Evolutionary conservation across 2,888 invertebrate species (phyloP), one percentile per base, ranked within the genome.

Genomic region (Cosmorhoe ocellata): DNA sequence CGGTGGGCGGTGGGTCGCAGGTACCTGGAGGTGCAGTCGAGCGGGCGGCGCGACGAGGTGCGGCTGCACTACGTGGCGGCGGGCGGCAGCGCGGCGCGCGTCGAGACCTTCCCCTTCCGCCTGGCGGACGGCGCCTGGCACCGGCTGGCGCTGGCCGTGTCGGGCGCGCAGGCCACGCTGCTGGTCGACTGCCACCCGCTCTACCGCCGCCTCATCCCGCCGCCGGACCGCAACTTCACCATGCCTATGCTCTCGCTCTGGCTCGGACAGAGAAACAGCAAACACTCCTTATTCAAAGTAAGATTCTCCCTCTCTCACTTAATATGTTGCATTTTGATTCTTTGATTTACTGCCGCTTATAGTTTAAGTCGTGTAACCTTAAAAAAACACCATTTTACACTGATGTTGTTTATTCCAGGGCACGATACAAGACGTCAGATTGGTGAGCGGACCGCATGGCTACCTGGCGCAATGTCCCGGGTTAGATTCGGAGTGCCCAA

Each of bases 21-120:
- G 92, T 96, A 95, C 91, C 92, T 97, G 91, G 97, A 97, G 92
- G 92, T 97, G 87, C 96, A 97, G 91, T 97, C 96, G 79, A 96
- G 96, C 87, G 97, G 97, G 65, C 93, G 96, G 61, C 94, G 94
- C 74, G 95, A 96, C 84, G 97, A 97, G 88, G 93, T 96, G 76
- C 93, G 96, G 66, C 91, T 96, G 79, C 95, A 96, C 88, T 96
- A 96, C 86, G 93, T 93, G 81, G 93, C 93, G 69, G 92, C 92
- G 63, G 92, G 93, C 61, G 91, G 92, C 67, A 66, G 64, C 42
- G 72, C 79, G 62, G 92, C 94, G 69, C 93, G 94, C 78, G 94
- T 95, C 70, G 97, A 97, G 91, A 94, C 95, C 77, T 97, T 97
- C 91, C 95, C 95, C 68, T 96, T 95, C 90, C 93, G 94, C 72